Base-by-base conservation (phyloP, 2,113 vertebrate species). In the Nothoprocta pentlandii region DNA sequence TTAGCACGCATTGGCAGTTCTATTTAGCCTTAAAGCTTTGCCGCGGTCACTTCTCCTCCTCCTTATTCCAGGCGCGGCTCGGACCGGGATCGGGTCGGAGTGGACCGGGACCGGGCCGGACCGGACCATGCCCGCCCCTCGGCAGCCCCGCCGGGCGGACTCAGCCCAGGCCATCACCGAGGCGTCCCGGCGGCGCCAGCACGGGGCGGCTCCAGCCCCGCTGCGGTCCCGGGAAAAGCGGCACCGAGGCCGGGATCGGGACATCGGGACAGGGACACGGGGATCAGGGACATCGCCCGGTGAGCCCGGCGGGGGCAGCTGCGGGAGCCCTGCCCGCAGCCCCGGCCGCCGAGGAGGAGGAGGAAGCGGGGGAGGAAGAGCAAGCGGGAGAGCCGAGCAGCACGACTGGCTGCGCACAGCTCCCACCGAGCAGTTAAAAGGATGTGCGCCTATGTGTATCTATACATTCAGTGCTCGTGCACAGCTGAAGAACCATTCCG, bases 401-500 rank as follows among this genome's bases (percentile, higher is more conserved):
- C 49, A 12, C 5, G 49, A 49, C 49, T 49, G 49, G 49, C 49
- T 49, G 49, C 21, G 21, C 49, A 25, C 49, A 7, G 14, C 84
- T 2, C 42, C 6, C 22, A 13, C 19, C 8, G 26, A 2, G 42
- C 62, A 0, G 8, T 53, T 12, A 20, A 39, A 39, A 46, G 81
- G 74, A 44, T 41, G 32, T 2, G 63, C 2, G 46, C 39, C 0
- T 2, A 3, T 26, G 74, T 42, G 7, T 2, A 5, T 2, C 32
- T 11, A 26, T 58, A 71, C 21, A 1, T 30, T 51, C 23, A 6
- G 36, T 73, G 16, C 22, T 26, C 39, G 11, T 2, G 12, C 30
- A 12, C 68, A 12, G 59, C 92, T 59, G 62, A 64, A 54, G 68
- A 32, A 68, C 66, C 56, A 15, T 25, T 85, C 17, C 32, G 67